Conservation (phyloP, 1,140 invertebrate genomes). For the Eurosta solidaginis region DNA sequence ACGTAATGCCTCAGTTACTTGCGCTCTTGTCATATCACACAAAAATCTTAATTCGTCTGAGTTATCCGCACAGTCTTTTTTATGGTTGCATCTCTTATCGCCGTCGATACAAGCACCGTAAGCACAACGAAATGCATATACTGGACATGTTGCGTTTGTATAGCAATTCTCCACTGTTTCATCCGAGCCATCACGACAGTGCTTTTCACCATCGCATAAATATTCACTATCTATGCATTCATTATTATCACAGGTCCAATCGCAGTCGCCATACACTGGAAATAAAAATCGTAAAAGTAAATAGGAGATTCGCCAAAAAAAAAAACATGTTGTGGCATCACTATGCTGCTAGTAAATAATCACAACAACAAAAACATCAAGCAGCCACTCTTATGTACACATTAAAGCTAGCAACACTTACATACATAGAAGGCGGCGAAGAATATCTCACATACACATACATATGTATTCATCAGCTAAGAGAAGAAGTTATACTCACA, state of each 20-base stretch:
- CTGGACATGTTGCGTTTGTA: slow-evolving; percentile 52
- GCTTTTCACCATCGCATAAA: slow-evolving; percentile 58
- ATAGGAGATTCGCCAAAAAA: background rate
- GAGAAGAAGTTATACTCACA: too few species aligned
- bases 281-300: background rate
- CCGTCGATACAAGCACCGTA: slow-evolving; percentile 68
- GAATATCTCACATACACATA: too few species aligned
- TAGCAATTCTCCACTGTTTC: slow-evolving; percentile 60
- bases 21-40: background rate
- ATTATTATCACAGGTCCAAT: slow-evolving; percentile 39
- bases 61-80: slow-evolving; percentile 69
- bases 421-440: too few species aligned
- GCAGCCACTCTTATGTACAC: too few species aligned
- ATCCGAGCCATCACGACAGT: slow-evolving; percentile 68
- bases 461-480: too few species aligned
- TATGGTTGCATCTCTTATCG: slow-evolving; percentile 65
- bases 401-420: too few species aligned
- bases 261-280: background rate
- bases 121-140: slow-evolving; percentile 64
- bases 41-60: slow-evolving; percentile 68
- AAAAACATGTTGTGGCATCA: too few species aligned
- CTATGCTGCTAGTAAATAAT: too few species aligned
- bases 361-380: too few species aligned
- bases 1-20: background rate
- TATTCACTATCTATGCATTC: slow-evolving; percentile 46